Evolutionary conservation across 30 jellyfish, hydroid and myxozoan species (phyloP).

Genomic region (Pelagia noctiluca): DNA sequence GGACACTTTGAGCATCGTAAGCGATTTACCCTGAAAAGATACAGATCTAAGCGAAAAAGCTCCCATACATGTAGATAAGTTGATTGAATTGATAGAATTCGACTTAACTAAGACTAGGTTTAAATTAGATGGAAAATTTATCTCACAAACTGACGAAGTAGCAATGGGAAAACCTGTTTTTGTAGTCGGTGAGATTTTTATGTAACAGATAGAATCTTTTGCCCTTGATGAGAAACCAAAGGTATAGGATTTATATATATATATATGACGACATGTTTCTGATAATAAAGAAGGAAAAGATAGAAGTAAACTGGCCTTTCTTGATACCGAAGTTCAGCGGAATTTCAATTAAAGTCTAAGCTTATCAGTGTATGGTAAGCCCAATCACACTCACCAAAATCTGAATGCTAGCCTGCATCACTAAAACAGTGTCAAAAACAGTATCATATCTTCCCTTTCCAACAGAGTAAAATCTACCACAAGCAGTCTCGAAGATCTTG

Average conservation of each 20-base stretch:
- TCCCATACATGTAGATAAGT: not conserved
- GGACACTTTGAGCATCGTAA: not conserved
- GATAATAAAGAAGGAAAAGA: not conserved
- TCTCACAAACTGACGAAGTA: not conserved
- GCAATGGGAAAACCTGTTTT: constrained; percentile 1
- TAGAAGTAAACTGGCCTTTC: not conserved
- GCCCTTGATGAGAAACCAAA: constrained; percentile 2
- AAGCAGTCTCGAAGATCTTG: not conserved
- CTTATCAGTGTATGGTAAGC: not conserved
- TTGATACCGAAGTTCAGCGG: not conserved
- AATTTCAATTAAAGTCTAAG: not conserved
- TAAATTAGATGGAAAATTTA: not conserved
- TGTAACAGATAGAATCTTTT: not conserved
- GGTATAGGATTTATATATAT: not conserved
- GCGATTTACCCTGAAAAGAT: not conserved
- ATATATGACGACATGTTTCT: not conserved
- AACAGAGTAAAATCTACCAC: not conserved
- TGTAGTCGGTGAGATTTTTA: not conserved
- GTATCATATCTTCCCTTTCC: not conserved
- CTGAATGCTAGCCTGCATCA: not conserved
- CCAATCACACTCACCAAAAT: not conserved
- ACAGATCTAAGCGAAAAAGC: not conserved
- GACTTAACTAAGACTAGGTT: not conserved
- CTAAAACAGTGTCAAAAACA: not conserved
- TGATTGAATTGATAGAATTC: not conserved